A percentile compares a stretch with the other conserved stretches of the same genome.
Conservation (phyloP, 2,888 invertebrate genomes). For the Zygothrica quintamaculata region DNA sequence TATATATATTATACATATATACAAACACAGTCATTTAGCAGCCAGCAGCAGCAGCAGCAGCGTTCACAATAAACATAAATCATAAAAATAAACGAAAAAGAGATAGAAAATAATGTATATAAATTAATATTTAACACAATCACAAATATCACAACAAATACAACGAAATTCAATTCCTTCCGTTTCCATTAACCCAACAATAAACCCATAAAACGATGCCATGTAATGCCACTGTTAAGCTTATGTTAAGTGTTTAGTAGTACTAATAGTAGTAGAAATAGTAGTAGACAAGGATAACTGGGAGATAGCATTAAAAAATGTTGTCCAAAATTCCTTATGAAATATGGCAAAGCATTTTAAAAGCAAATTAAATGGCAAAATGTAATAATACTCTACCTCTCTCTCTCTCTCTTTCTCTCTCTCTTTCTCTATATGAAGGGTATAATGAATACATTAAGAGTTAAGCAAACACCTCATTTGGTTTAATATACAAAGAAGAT, state of each 20-base stretch:
- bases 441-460: constrained; percentile 44
- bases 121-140: constrained; percentile 42
- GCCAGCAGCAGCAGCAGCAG: constrained; percentile 55
- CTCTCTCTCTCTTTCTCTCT: too few species aligned
- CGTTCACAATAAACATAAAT: constrained; percentile 71
- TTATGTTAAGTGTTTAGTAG: not conserved
- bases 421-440: constrained; percentile 20
- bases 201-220: too few species aligned
- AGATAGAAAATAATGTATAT: constrained; percentile 62
- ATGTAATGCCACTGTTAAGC: constrained; percentile 3
- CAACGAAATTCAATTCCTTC: constrained; percentile 5
- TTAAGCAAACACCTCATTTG: constrained; percentile 38
- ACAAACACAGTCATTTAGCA: constrained; percentile 45
- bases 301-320: too few species aligned
- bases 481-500: constrained; percentile 37
- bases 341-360: too few species aligned
- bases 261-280: too few species aligned
- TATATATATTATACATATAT: too few species aligned
- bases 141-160: constrained; percentile 22
- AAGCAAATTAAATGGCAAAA: too few species aligned
- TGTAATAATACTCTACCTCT: not conserved
- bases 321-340: too few species aligned
- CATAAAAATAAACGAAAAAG: constrained; percentile 68
- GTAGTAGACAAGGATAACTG: too few species aligned
- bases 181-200: too few species aligned